A percentile compares a stretch with the other conserved stretches of the same genome.
Evolutionary conservation across 1,140 invertebrate species (phyloP).

Genomic region (Drosophila leontia): DNA sequence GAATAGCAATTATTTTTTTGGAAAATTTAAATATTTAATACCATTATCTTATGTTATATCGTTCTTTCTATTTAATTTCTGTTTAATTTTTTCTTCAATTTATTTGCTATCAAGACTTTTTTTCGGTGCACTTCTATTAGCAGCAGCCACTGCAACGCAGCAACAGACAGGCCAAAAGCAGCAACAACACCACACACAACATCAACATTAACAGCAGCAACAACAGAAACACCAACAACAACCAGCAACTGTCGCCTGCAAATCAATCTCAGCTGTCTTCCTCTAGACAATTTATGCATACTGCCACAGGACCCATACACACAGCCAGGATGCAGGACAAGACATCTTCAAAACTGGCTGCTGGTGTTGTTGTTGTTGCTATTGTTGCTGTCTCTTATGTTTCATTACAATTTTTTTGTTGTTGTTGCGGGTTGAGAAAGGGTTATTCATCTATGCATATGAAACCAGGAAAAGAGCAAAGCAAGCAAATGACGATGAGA

Average conservation of each 20-base stretch:
- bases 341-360: conserved; percentile 53
- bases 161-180: conserved; percentile 5
- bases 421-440: conserved; percentile 25
- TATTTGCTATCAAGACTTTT: neutral
- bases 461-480: conserved; percentile 39
- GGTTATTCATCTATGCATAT: conserved; percentile 63
- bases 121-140: conserved; percentile 27
- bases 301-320: conserved; percentile 36
- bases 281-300: conserved; percentile 76
- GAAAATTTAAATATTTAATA: neutral
- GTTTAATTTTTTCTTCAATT: neutral
- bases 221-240: conserved; percentile 18
- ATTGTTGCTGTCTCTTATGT: conserved; percentile 61
- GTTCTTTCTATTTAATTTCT: neutral
- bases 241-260: conserved; percentile 76
- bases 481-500: conserved; percentile 21
- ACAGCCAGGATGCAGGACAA: conserved; percentile 38
- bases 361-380: neutral
- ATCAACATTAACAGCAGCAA: conserved; percentile 42
- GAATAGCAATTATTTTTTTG: neutral
- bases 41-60: no score
- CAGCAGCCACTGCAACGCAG: conserved; percentile 12
- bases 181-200: conserved; percentile 26
- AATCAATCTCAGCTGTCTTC: conserved; percentile 77
- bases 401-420: conserved; percentile 76